Conservation (phyloP, 2,888 invertebrate genomes). For the Melanotus villosus region DNA sequence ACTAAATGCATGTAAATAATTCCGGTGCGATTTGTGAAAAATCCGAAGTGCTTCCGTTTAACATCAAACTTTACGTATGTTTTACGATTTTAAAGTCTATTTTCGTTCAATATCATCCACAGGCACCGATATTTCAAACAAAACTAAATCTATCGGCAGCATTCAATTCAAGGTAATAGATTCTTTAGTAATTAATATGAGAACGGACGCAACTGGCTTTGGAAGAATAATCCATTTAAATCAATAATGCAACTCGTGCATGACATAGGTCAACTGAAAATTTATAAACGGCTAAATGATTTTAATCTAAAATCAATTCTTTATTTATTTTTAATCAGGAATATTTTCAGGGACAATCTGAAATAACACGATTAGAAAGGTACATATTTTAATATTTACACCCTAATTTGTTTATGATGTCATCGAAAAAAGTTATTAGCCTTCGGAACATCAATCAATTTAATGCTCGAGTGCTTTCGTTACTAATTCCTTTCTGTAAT, state of each 20-base stretch:
- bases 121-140: background rate
- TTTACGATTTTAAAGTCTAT: slow-evolving; percentile 5
- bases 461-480: background rate
- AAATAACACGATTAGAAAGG: background rate
- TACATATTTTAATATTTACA: background rate
- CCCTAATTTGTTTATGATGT: background rate
- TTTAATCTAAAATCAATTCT: background rate
- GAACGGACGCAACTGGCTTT: slow-evolving; percentile 46
- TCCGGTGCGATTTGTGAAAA: too few species aligned
- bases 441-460: background rate
- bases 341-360: background rate
- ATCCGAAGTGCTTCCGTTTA: background rate
- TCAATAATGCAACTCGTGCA: slow-evolving; percentile 31
- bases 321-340: background rate
- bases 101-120: background rate
- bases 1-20: too few species aligned
- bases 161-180: slow-evolving; percentile 48
- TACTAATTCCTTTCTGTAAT: too few species aligned
- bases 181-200: slow-evolving; percentile 54
- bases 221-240: slow-evolving; percentile 23
- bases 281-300: background rate
- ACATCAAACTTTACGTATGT: background rate
- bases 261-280: slow-evolving; percentile 1
- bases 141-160: slow-evolving; percentile 16
- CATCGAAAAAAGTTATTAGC: background rate